phyloP scores from a whole-genome alignment of 2,113 vertebrate species.

The Cynoglossus semilaevis region DNA sequence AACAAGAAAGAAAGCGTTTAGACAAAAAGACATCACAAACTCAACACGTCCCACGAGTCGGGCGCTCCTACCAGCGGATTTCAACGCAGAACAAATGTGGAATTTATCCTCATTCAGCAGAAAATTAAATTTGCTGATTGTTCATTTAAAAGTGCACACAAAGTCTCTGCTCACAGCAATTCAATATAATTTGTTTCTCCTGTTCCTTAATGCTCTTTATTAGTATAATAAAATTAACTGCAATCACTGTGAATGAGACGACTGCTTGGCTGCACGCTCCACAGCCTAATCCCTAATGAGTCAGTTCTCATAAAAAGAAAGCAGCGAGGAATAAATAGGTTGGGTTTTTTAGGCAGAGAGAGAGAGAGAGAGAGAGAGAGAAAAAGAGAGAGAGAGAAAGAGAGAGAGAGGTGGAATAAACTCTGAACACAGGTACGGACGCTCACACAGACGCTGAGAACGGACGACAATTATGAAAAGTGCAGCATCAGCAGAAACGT shows the following conservation, averaged over 20 bases:
- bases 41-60: slow-evolving; percentile 24
- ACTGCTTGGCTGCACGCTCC: slow-evolving; percentile 31
- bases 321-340: slow-evolving; percentile 18
- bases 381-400: too few species aligned
- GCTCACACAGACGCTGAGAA: slow-evolving; percentile 8
- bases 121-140: slow-evolving; percentile 35
- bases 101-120: slow-evolving; percentile 24
- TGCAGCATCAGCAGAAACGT: slow-evolving; percentile 52
- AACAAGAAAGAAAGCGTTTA: slow-evolving; percentile 52
- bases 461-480: slow-evolving; percentile 44
- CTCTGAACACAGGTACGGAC: background rate
- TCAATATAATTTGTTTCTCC: slow-evolving; percentile 42
- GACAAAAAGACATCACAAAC: slow-evolving; percentile 53
- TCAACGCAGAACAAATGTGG: slow-evolving; percentile 33
- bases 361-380: too few species aligned
- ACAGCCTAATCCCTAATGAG: slow-evolving; percentile 42
- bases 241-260: slow-evolving; percentile 32
- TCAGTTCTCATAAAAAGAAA: slow-evolving; percentile 47
- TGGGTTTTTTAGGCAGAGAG: slow-evolving; percentile 34
- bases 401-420: slow-evolving; percentile 21
- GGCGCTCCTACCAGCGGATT: slow-evolving; percentile 7
- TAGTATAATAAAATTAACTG: slow-evolving; percentile 56
- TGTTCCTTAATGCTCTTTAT: slow-evolving; percentile 45
- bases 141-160: slow-evolving; percentile 44
- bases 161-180: slow-evolving; percentile 30